Evolutionary conservation across 2,888 invertebrate genomes (phyloP).

Genomic region (Amblyjoppa fuscipennis): DNA sequence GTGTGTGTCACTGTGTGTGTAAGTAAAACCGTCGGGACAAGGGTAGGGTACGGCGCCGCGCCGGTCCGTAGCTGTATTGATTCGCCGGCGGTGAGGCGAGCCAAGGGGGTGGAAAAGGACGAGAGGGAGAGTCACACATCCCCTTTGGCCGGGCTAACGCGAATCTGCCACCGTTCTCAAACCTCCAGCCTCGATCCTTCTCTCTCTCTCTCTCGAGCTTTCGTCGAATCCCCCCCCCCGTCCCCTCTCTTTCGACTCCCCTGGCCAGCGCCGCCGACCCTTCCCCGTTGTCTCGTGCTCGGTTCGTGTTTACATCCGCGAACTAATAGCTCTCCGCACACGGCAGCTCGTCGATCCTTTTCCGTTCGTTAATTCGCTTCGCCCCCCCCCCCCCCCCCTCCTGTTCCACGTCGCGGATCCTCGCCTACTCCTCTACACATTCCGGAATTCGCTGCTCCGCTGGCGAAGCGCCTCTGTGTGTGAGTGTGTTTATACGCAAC

Average conservation of each 20-base stretch:
- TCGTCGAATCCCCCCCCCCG: slow-evolving; percentile 39
- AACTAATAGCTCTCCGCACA: slow-evolving; percentile 75
- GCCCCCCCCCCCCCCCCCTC: slow-evolving; percentile 53
- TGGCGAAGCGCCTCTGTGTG: slow-evolving; percentile 27
- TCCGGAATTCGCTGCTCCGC: slow-evolving; percentile 47
- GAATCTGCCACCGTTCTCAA: slow-evolving; percentile 64
- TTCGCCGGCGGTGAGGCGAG: slow-evolving; percentile 80
- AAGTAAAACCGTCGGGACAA: slow-evolving; percentile 61
- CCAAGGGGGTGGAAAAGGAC: slow-evolving; percentile 59
- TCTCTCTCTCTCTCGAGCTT: slow-evolving; percentile 45
- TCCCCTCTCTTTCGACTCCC: slow-evolving; percentile 43
- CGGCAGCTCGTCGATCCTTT: slow-evolving; percentile 64
- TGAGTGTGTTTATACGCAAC: not conserved
- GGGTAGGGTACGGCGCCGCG: slow-evolving; percentile 79
- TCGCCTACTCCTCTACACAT: slow-evolving; percentile 19
- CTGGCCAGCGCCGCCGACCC: slow-evolving; percentile 40
- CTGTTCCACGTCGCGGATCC: slow-evolving; percentile 30
- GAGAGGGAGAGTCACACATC: slow-evolving; percentile 71
- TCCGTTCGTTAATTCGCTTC: slow-evolving; percentile 75
- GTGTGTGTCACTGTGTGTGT: slow-evolving; percentile 66
- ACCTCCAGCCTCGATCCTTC: slow-evolving; percentile 55
- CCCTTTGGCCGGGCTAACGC: slow-evolving; percentile 78
- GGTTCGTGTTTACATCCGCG: slow-evolving; percentile 77
- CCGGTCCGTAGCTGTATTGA: slow-evolving; percentile 84
- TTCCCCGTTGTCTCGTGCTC: slow-evolving; percentile 58